Percentiles rank a stretch among this genome's conserved stretches.
phyloP scores from a whole-genome alignment of 2,113 vertebrate species.

The Mesocricetus auratus region DNA sequence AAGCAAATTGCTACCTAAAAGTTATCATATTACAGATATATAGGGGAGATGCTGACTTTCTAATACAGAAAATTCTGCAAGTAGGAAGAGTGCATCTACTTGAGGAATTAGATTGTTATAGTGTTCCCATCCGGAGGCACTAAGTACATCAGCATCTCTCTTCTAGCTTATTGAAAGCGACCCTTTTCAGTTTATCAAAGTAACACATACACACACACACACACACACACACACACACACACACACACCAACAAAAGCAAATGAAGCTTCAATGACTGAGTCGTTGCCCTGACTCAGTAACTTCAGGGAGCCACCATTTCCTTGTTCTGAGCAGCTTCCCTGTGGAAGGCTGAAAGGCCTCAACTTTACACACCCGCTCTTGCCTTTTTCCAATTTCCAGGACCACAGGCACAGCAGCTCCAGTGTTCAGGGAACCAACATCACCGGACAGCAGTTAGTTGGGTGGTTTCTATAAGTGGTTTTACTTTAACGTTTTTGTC shows the following conservation, averaged over 20 bases:
- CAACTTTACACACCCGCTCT: background rate
- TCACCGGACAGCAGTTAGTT: background rate
- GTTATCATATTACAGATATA: constrained; percentile 10
- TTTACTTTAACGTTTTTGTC: background rate
- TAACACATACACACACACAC: background rate
- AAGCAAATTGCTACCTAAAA: background rate
- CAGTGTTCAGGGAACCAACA: background rate
- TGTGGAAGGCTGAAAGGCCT: background rate
- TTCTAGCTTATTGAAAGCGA: background rate
- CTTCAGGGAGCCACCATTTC: background rate
- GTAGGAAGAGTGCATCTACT: background rate
- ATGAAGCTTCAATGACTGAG: background rate
- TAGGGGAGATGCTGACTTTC: background rate
- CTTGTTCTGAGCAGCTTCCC: background rate
- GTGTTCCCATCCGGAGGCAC: background rate
- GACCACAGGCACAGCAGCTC: background rate
- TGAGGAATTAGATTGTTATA: background rate
- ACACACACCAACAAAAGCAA: background rate
- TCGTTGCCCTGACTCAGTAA: background rate
- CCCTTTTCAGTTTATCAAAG: background rate
- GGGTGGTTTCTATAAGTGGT: background rate
- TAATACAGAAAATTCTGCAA: background rate
- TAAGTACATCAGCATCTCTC: background rate
- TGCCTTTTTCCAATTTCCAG: background rate
- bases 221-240: no score